A percentile compares a stretch with the other conserved stretches of the same genome.
Conservation (phyloP, 2,888 invertebrate species). For the Drosophila robusta region DNA sequence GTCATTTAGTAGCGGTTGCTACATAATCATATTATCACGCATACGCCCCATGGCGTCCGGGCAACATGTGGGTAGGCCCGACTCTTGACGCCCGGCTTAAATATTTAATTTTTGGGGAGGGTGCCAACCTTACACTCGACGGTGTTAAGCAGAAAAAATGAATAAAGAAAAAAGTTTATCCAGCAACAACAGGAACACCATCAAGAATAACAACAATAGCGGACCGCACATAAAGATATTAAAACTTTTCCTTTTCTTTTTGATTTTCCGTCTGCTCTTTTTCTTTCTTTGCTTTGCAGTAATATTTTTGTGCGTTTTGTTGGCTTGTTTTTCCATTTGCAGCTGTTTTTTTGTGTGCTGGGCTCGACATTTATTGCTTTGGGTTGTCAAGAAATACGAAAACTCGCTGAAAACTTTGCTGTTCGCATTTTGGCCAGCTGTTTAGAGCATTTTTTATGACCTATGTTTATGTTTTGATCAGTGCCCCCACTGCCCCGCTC, state of each 20-base stretch:
- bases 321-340: constrained; percentile 62
- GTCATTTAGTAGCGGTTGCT: constrained; percentile 67
- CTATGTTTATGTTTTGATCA: constrained; percentile 61
- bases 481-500: not conserved
- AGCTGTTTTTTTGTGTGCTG: constrained; percentile 63
- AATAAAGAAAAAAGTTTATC: constrained; percentile 40
- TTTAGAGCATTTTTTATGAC: constrained; percentile 64
- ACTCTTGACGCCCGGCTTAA: constrained; percentile 56
- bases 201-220: constrained; percentile 21
- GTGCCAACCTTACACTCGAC: constrained; percentile 64
- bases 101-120: constrained; percentile 66
- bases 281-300: constrained; percentile 22
- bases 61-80: constrained; percentile 17
- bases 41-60: constrained; percentile 64
- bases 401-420: constrained; percentile 56
- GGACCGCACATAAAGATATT: constrained; percentile 75
- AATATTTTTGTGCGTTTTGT: constrained; percentile 36
- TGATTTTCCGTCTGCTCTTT: constrained; percentile 9
- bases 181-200: constrained; percentile 10
- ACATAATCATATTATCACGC: constrained; percentile 75
- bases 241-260: constrained; percentile 62
- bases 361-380: constrained; percentile 74
- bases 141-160: constrained; percentile 48
- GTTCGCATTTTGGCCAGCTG: constrained; percentile 45
- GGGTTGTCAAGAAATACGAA: constrained; percentile 59